Evolutionary conservation across 2,888 invertebrate species (phyloP).

Genomic region (Ochlodes sylvanus): DNA sequence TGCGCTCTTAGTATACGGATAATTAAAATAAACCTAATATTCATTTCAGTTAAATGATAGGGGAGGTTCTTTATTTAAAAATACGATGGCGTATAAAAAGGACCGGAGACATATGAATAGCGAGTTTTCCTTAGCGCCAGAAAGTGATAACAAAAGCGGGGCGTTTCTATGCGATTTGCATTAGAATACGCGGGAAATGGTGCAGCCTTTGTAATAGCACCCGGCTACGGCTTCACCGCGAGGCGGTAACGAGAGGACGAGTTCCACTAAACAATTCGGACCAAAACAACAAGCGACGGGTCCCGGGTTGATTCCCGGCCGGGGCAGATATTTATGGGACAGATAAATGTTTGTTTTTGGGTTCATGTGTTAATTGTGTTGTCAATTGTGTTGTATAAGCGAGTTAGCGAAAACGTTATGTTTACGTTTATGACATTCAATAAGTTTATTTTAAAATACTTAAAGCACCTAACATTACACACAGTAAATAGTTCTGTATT

Average conservation of each 20-base stretch:
- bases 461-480: too few species aligned
- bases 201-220: conserved; percentile 70
- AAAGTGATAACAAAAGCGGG: conserved; percentile 74
- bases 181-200: conserved; percentile 72
- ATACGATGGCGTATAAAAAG: conserved; percentile 31
- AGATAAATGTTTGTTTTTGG: too few species aligned
- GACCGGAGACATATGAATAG: conserved; percentile 60
- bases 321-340: too few species aligned
- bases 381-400: too few species aligned
- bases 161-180: conserved; percentile 81
- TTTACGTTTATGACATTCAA: too few species aligned
- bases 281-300: too few species aligned
- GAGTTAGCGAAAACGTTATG: too few species aligned
- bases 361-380: too few species aligned
- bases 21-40: conserved; percentile 7
- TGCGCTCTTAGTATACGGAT: neutral
- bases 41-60: neutral
- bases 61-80: conserved; percentile 16
- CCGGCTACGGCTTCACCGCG: neutral
- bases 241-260: neutral
- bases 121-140: conserved; percentile 62
- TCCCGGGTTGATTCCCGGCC: too few species aligned
- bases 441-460: too few species aligned
- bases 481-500: too few species aligned
- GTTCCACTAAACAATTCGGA: too few species aligned